phyloP scores from a whole-genome alignment of 2,113 vertebrate species.

The Anoura caudifer region DNA sequence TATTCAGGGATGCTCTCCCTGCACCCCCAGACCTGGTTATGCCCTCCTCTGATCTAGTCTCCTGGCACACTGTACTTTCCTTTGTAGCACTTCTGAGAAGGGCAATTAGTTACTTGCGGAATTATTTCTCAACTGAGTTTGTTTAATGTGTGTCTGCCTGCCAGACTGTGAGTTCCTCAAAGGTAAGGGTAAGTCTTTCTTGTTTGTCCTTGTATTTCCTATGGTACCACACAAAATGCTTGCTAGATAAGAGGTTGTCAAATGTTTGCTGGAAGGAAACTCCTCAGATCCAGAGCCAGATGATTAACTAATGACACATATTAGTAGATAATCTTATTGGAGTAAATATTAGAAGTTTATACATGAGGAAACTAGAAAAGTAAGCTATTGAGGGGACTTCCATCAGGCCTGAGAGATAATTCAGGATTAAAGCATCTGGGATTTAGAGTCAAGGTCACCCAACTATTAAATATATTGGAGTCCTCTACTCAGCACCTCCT shows the following conservation, averaged over 20 bases:
- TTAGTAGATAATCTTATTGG: neutral
- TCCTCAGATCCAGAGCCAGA: neutral
- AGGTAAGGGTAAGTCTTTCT: neutral
- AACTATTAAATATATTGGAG: neutral
- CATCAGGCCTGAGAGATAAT: neutral
- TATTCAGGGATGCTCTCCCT: neutral
- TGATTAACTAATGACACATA: neutral
- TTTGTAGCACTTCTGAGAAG: neutral
- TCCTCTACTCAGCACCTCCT: neutral
- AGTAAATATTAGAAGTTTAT: slow-evolving; percentile 9
- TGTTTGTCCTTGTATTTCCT: neutral
- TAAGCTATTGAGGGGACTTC: neutral
- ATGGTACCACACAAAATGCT: neutral
- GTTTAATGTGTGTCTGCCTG: neutral
- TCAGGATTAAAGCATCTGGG: neutral
- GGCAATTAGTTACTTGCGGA: neutral
- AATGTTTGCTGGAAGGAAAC: slow-evolving; percentile 39
- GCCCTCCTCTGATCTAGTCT: neutral
- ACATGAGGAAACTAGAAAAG: neutral
- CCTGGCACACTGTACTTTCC: neutral
- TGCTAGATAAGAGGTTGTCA: neutral
- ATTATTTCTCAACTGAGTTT: neutral
- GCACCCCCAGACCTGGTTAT: neutral
- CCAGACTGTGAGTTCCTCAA: neutral
- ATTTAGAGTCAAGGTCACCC: neutral